These are phyloP conservation scores for Catocala nupta DNA, from an alignment of 2,888 invertebrate species.

Conservation along the genomic window DNA sequence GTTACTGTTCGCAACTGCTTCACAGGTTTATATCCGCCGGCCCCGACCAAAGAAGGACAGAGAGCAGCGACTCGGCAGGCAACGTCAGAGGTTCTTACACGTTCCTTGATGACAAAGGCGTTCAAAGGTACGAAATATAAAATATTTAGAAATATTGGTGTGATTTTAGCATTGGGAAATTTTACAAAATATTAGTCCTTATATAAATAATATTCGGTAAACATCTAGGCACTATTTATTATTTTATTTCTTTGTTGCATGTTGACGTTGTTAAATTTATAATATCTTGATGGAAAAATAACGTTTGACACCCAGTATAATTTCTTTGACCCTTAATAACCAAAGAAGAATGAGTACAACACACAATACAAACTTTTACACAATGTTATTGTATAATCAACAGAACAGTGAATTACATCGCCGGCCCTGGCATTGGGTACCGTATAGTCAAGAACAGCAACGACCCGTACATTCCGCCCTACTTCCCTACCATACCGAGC, in stretches of 20 bases:
- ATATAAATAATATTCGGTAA: too few relatives aligned
- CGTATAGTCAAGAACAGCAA: constrained; percentile 91
- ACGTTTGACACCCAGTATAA: too few relatives aligned
- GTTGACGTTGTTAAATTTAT: too few relatives aligned
- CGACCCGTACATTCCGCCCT: constrained; percentile 89
- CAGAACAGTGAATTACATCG: constrained; percentile 92
- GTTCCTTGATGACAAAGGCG: constrained; percentile 92
- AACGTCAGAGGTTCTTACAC: constrained; percentile 93
- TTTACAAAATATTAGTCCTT: too few relatives aligned
- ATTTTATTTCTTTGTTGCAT: too few relatives aligned
- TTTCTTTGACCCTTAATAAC: too few relatives aligned
- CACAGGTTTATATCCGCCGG: constrained; percentile 91
- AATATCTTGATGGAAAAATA: too few relatives aligned
- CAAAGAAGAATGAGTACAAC: too few relatives aligned
- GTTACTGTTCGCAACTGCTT: constrained; percentile 5
- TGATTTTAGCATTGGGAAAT: too few relatives aligned
- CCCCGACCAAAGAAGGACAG: constrained; percentile 92
- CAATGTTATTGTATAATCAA: background rate
- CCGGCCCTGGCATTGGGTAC: constrained; percentile 93
- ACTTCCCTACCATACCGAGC: constrained; percentile 88
- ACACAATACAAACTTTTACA: too few relatives aligned
- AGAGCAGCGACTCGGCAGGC: constrained; percentile 91
- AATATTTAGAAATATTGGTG: too few relatives aligned
- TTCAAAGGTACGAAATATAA: constrained; percentile 84
- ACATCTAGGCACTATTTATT: too few relatives aligned